A percentile compares a stretch with the other conserved stretches of the same genome.
Conservation (phyloP, 2,888 invertebrate species). For the Molanna angustata region DNA sequence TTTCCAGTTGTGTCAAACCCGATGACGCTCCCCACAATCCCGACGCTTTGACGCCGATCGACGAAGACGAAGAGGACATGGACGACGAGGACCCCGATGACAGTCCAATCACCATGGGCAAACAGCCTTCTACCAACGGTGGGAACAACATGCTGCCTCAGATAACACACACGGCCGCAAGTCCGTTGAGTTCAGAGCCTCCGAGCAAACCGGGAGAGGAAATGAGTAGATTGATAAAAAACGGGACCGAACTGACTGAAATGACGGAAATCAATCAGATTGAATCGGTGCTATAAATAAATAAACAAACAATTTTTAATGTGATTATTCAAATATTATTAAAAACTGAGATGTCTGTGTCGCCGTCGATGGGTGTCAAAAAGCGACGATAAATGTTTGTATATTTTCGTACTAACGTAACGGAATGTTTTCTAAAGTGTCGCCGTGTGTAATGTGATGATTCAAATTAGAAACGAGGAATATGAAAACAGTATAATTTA, state of each 20-base stretch:
- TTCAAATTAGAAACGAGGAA: no score
- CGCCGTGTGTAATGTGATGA: no score
- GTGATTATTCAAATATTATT: no score
- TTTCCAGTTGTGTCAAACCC: conserved; percentile 40
- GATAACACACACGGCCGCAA: conserved; percentile 75
- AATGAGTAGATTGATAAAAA: conserved; percentile 24
- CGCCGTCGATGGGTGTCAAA: no score
- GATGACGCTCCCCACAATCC: conserved; percentile 62
- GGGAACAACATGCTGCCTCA: conserved; percentile 56
- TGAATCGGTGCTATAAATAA: conserved; percentile 68
- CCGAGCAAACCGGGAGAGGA: conserved; percentile 34
- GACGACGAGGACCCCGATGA: conserved; percentile 71
- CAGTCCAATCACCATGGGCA: conserved; percentile 66
- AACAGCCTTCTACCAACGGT: conserved; percentile 35
- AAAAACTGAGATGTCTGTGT: no score
- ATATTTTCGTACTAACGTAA: no score
- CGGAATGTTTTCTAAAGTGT: no score
- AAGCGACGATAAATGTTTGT: no score
- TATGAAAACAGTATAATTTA: no score
- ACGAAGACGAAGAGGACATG: conserved; percentile 70
- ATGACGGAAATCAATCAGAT: conserved; percentile 61
- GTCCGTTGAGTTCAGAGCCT: conserved; percentile 55
- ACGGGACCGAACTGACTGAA: conserved; percentile 40
- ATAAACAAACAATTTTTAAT: background rate
- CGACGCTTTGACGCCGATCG: conserved; percentile 62